These are phyloP conservation scores for Arctia plantaginis DNA, from an alignment of 2,888 invertebrate species.

Conservation along the genomic window DNA sequence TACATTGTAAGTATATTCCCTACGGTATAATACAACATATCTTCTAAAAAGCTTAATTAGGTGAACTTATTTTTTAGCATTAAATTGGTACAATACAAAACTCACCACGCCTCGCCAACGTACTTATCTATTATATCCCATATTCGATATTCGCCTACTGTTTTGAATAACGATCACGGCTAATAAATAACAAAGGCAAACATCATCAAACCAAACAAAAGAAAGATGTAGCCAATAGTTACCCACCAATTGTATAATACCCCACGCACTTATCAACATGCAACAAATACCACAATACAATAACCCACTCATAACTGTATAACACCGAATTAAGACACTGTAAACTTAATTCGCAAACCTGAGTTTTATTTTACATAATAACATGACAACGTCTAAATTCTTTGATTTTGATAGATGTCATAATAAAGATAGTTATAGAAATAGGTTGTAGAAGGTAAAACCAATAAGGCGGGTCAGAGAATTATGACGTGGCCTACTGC, in stretches of 20 bases:
- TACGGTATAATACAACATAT: too few relatives aligned
- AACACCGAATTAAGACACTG: slow-evolving; percentile 1
- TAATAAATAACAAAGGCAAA: not conserved
- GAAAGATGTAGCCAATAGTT: not conserved
- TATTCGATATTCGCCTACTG: not conserved
- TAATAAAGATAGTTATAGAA: not conserved
- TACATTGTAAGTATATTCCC: too few relatives aligned
- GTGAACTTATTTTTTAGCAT: too few relatives aligned
- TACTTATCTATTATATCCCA: too few relatives aligned
- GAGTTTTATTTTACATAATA: not conserved
- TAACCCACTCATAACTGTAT: slow-evolving; percentile 55
- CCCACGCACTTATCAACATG: slow-evolving; percentile 69
- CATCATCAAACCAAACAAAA: not conserved
- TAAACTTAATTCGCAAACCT: slow-evolving; percentile 13
- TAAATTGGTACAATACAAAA: too few relatives aligned
- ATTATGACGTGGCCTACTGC: not conserved
- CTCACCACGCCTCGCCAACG: too few relatives aligned
- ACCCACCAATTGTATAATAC: slow-evolving; percentile 70
- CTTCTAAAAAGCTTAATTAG: too few relatives aligned
- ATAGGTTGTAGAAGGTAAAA: not conserved
- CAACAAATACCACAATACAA: slow-evolving; percentile 60
- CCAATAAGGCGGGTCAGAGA: not conserved
- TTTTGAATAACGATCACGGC: not conserved
- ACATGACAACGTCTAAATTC: slow-evolving; percentile 2
- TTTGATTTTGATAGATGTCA: not conserved